Percentiles rank a stretch among this genome's conserved stretches.
Conservation (phyloP, 2,888 invertebrate species). For the Iselma pallidipennis region DNA sequence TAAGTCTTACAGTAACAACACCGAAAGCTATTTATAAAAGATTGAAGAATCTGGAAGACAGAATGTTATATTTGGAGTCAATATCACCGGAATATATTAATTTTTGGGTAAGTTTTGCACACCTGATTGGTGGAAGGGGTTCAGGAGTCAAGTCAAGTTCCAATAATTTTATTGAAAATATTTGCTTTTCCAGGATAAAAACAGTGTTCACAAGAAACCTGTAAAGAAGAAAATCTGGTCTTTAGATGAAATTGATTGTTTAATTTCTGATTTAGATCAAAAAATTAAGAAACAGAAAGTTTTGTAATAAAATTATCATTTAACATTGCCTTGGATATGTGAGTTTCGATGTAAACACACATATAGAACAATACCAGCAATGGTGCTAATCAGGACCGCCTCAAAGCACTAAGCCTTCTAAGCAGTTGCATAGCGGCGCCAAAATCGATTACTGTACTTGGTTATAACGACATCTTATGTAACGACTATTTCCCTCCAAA, state of each 20-base stretch:
- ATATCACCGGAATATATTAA: too few species aligned
- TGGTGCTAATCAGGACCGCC: too few species aligned
- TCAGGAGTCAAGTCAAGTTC: too few species aligned
- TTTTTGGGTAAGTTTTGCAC: conserved; percentile 64
- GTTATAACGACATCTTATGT: too few species aligned
- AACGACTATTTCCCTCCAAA: too few species aligned
- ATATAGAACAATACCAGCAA: conserved; percentile 91
- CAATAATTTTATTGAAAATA: too few species aligned
- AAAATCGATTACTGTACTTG: too few species aligned
- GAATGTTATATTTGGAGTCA: conserved; percentile 72
- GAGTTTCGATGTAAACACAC: conserved; percentile 85
- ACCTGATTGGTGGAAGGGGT: too few species aligned
- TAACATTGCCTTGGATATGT: conserved; percentile 78
- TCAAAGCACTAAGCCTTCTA: too few species aligned
- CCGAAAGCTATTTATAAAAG: conserved; percentile 70
- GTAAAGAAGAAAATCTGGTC: conserved; percentile 47
- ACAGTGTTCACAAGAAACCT: conserved; percentile 30
- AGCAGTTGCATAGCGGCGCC: too few species aligned
- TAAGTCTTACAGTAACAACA: conserved; percentile 62
- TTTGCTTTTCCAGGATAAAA: conserved; percentile 45
- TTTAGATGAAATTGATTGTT: conserved; percentile 47
- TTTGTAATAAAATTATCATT: neutral
- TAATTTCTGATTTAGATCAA: conserved; percentile 46
- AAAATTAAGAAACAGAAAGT: conserved; percentile 22
- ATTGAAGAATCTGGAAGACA: conserved; percentile 74